These are phyloP conservation scores for Phocoena sinus DNA, from an alignment of 2,113 vertebrate species.

Conservation along the genomic window DNA sequence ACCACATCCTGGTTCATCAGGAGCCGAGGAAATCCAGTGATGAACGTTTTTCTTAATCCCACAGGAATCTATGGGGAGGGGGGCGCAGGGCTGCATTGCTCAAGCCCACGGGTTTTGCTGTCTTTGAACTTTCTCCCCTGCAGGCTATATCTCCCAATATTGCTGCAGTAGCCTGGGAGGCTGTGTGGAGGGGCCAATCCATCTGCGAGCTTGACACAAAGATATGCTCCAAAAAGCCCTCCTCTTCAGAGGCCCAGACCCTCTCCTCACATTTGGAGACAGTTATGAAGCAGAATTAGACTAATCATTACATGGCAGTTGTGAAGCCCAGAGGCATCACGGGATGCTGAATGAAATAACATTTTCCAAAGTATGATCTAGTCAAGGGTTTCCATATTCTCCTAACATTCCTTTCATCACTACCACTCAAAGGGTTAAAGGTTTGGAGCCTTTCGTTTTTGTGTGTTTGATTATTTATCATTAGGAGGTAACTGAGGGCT, in stretches of 20 bases:
- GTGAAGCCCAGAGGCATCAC: neutral
- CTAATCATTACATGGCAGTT: neutral
- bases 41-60: constrained; percentile 12
- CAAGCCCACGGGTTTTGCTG: neutral
- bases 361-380: neutral
- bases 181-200: neutral
- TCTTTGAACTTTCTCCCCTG: neutral
- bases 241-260: neutral
- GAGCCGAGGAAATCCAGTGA: neutral
- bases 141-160: neutral
- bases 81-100: neutral
- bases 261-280: neutral
- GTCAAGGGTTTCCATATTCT: neutral
- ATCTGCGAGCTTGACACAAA: neutral
- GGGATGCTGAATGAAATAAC: neutral
- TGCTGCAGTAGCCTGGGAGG: neutral
- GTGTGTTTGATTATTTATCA: neutral
- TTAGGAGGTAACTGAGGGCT: neutral
- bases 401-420: neutral
- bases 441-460: neutral
- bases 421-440: neutral
- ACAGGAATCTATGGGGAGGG: neutral
- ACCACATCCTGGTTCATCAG: neutral
- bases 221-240: neutral
- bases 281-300: neutral